Evolutionary conservation across 1,140 invertebrate species (phyloP).

Genomic region (Atta cephalotes): DNA sequence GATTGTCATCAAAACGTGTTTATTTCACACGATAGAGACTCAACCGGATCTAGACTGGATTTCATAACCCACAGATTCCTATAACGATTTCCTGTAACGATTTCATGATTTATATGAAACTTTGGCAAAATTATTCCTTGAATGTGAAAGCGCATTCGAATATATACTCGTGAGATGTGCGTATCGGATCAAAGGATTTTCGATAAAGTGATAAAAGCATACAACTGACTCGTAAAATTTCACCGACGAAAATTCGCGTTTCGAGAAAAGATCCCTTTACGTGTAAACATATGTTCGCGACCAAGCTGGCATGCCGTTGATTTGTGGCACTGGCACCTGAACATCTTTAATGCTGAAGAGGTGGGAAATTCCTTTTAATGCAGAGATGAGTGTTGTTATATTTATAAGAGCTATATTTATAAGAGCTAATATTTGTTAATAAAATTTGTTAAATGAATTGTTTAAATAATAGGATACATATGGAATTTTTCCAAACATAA

Average conservation of each 20-base stretch:
- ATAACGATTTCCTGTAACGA: conserved; percentile 11
- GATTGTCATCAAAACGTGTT: conserved; percentile 62
- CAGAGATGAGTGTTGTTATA: not conserved
- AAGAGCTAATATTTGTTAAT: not conserved
- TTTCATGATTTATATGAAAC: conserved; percentile 38
- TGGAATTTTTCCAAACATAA: not conserved
- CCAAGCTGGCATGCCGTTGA: not conserved
- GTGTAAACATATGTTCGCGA: conserved; percentile 53
- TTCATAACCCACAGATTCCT: conserved; percentile 29
- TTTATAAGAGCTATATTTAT: not conserved
- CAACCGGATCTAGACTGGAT: conserved; percentile 60
- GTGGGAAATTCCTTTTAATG: not conserved
- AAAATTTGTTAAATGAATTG: not conserved
- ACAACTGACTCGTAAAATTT: conserved; percentile 42
- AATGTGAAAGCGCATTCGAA: conserved; percentile 39
- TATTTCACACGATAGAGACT: conserved; percentile 14
- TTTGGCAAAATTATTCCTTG: not conserved
- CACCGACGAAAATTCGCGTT: conserved; percentile 48
- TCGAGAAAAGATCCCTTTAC: conserved; percentile 19
- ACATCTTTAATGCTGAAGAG: not conserved
- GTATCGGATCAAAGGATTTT: not conserved
- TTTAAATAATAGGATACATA: not conserved
- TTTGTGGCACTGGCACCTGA: conserved; percentile 8
- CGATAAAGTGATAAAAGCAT: conserved; percentile 51
- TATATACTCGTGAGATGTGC: not conserved